These are phyloP conservation scores for Papilio gigon DNA, from an alignment of 2,888 invertebrate species.

Conservation along the genomic window DNA sequence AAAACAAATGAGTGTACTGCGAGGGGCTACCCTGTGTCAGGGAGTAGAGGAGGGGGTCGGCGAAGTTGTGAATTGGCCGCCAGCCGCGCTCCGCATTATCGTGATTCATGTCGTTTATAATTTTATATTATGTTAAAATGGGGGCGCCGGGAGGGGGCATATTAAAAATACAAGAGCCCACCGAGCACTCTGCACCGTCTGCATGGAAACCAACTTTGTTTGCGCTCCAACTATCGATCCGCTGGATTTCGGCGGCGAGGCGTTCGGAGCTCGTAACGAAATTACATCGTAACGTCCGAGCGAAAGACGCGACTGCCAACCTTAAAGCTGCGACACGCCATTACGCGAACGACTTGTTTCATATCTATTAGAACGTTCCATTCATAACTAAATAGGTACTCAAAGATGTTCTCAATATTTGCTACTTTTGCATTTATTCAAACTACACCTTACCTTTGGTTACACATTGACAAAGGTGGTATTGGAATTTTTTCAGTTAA, in stretches of 20 bases:
- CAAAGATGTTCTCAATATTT: not conserved
- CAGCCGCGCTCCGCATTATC: slow-evolving; percentile 76
- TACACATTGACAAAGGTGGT: not conserved
- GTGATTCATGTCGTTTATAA: slow-evolving; percentile 82
- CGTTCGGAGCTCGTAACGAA: slow-evolving; percentile 32
- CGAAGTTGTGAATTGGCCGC: slow-evolving; percentile 80
- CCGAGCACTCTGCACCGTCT: slow-evolving; percentile 70
- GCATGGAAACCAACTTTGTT: slow-evolving; percentile 77
- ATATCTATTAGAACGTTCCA: not conserved
- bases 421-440: not conserved
- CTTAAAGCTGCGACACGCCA: not conserved
- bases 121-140: slow-evolving; percentile 82
- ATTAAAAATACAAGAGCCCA: slow-evolving; percentile 79
- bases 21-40: slow-evolving; percentile 42
- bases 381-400: not conserved
- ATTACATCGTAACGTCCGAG: slow-evolving; percentile 39
- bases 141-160: slow-evolving; percentile 65
- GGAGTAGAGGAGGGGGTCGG: slow-evolving; percentile 56
- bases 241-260: slow-evolving; percentile 48
- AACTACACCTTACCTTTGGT: not conserved
- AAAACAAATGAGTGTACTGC: slow-evolving; percentile 25
- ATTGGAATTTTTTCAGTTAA: not conserved
- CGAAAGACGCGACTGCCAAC: slow-evolving; percentile 28
- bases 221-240: slow-evolving; percentile 77
- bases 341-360: not conserved